phyloP scores from a whole-genome alignment of 2,113 vertebrate species.

The Buteo buteo region DNA sequence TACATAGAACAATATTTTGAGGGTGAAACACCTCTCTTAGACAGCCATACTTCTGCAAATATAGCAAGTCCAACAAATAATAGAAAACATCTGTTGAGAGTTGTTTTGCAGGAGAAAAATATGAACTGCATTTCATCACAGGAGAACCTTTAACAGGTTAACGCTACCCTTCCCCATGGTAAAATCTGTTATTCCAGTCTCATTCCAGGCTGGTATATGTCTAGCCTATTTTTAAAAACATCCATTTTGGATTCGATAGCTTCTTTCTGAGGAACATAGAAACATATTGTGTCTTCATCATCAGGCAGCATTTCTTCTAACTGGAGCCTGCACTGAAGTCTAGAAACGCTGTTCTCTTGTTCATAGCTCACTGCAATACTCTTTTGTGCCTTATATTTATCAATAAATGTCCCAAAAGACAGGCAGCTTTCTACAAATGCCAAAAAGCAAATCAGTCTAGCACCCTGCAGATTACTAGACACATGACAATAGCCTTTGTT shows the following conservation, averaged over 20 bases:
- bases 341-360: not conserved
- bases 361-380: not conserved
- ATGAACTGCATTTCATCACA: not conserved
- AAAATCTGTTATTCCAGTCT: not conserved
- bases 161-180: not conserved
- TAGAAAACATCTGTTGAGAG: not conserved
- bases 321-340: not conserved
- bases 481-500: not conserved
- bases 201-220: not conserved
- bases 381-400: not conserved
- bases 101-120: not conserved
- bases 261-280: constrained; percentile 25
- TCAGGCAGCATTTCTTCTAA: not conserved
- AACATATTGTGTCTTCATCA: not conserved
- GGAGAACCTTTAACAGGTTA: not conserved
- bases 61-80: not conserved
- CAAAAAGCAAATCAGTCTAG: not conserved
- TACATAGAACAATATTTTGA: not conserved
- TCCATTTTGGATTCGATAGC: not conserved
- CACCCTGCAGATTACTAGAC: not conserved
- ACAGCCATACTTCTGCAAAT: not conserved
- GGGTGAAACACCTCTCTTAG: not conserved
- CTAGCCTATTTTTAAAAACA: not conserved
- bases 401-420: not conserved
- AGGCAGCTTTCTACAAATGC: not conserved